A percentile compares a stretch with the other conserved stretches of the same genome.
Conservation (phyloP, 1,140 invertebrate species). For the Contarinia nasturtii region DNA sequence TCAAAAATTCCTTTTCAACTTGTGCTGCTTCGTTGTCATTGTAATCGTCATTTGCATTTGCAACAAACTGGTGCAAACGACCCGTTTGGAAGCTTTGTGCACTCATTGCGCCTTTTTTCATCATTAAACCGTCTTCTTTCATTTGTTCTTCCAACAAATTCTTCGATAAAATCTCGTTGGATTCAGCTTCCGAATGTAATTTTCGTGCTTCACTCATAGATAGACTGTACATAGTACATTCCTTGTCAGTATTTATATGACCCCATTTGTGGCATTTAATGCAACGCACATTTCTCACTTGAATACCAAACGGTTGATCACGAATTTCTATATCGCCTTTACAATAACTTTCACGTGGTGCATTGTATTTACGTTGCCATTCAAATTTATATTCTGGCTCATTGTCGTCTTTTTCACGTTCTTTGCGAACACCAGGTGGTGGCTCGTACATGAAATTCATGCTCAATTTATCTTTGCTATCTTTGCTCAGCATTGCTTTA, state of each 20-base stretch:
- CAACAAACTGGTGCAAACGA: constrained; percentile 21
- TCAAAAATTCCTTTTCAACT: constrained; percentile 56
- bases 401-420: constrained; percentile 76
- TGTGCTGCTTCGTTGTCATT: constrained; percentile 11
- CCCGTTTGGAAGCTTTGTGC: constrained; percentile 18
- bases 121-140: constrained; percentile 75
- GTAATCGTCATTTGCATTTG: constrained; percentile 26
- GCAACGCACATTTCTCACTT: constrained; percentile 92
- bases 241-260: constrained; percentile 93
- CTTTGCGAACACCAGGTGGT: constrained; percentile 88
- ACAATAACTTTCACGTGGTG: constrained; percentile 90
- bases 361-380: constrained; percentile 98
- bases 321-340: constrained; percentile 90
- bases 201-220: constrained; percentile 41
- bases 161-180: constrained; percentile 36
- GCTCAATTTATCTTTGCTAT: constrained; percentile 94
- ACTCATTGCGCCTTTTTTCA: constrained; percentile 55
- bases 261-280: constrained; percentile 99
- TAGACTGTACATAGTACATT: constrained; percentile 89
- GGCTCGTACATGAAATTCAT: constrained; percentile 99
- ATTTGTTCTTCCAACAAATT: constrained; percentile 71
- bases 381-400: constrained; percentile 98
- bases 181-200: constrained; percentile 30
- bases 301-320: constrained; percentile 97
- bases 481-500: constrained; percentile 89